A percentile compares a stretch with the other conserved stretches of the same genome.
Conservation (phyloP, 2,888 invertebrate species). For the Psylliodes chrysocephalus region DNA sequence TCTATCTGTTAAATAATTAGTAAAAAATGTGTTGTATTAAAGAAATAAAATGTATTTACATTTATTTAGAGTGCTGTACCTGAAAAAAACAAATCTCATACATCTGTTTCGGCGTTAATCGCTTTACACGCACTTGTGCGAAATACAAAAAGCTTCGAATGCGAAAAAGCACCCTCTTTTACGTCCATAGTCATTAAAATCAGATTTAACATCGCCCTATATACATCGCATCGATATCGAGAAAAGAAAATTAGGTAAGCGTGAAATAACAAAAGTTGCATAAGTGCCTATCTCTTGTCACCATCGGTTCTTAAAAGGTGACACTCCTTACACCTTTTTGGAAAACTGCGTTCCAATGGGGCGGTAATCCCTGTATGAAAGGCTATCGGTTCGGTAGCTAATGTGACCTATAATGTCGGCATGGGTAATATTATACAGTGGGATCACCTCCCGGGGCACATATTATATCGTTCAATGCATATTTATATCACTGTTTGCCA, state of each 20-base stretch:
- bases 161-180: constrained; percentile 33
- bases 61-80: too few relatives aligned
- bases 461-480: neutral
- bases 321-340: constrained; percentile 44
- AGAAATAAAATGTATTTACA: too few relatives aligned
- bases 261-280: constrained; percentile 45
- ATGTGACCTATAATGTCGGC: constrained; percentile 60
- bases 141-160: constrained; percentile 24
- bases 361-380: constrained; percentile 41
- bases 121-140: constrained; percentile 37
- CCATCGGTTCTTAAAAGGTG: constrained; percentile 44
- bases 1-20: too few relatives aligned
- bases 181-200: constrained; percentile 43
- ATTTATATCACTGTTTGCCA: too few relatives aligned
- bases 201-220: constrained; percentile 39
- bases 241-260: constrained; percentile 34
- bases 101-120: constrained; percentile 42
- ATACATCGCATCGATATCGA: constrained; percentile 25
- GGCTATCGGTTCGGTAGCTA: constrained; percentile 56
- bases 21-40: too few relatives aligned
- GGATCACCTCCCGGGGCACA: constrained; percentile 31
- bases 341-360: constrained; percentile 26
- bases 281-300: constrained; percentile 43
- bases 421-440: constrained; percentile 47
- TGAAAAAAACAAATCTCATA: constrained; percentile 23